These are phyloP conservation scores for Zootermopsis nevadensis DNA, from an alignment of 2,888 invertebrate genomes.

Conservation along the genomic window DNA sequence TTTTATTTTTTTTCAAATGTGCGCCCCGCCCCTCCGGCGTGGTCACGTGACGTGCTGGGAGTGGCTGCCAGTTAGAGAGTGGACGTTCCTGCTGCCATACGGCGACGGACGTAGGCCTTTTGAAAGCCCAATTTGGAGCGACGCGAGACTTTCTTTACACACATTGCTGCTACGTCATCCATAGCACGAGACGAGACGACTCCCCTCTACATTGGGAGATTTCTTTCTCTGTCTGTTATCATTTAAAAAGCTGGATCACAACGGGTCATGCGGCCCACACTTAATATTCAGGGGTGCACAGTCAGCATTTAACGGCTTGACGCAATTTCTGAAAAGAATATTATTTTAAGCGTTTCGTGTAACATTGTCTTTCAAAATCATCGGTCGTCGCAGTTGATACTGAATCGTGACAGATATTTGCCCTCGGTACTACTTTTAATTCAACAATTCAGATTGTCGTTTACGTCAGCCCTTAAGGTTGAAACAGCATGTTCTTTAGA, in stretches of 20 bases:
- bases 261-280: constrained; percentile 36
- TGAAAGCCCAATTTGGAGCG: constrained; percentile 42
- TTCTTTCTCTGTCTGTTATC: constrained; percentile 26
- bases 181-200: constrained; percentile 3
- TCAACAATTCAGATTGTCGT: too few relatives aligned
- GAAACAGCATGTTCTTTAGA: too few relatives aligned
- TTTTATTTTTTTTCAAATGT: constrained; percentile 43
- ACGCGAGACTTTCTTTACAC: constrained; percentile 24
- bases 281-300: not conserved
- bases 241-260: constrained; percentile 27
- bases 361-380: too few relatives aligned
- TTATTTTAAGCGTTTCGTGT: too few relatives aligned
- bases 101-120: constrained; percentile 1
- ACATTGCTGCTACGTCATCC: not conserved
- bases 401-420: too few relatives aligned
- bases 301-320: not conserved
- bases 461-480: too few relatives aligned
- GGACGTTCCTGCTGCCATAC: not conserved
- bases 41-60: constrained; percentile 33
- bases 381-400: too few relatives aligned
- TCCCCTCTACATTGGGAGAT: not conserved
- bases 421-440: too few relatives aligned
- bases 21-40: constrained; percentile 37
- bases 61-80: constrained; percentile 5
- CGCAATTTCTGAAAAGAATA: too few relatives aligned